phyloP scores from a whole-genome alignment of 1,140 invertebrate genomes.

The Brachionus manjavacas region DNA sequence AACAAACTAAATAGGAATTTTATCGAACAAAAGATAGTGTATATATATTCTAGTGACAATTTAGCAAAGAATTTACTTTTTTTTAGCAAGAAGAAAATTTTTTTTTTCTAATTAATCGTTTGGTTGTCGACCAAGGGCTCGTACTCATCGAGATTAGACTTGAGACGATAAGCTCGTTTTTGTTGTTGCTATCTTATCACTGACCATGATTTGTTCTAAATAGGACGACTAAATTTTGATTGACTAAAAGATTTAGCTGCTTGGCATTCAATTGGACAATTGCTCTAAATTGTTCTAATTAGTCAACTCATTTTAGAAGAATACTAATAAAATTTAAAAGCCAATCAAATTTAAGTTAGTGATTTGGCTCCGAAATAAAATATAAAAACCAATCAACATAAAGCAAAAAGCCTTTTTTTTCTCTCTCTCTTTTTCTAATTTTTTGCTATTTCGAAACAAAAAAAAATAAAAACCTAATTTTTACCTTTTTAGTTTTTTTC shows the following conservation, averaged over 20 bases:
- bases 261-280: neutral
- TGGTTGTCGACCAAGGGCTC: neutral
- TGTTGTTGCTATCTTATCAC: slow-evolving; percentile 8
- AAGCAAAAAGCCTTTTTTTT: slow-evolving; percentile 9
- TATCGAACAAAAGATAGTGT: slow-evolving; percentile 20
- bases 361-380: neutral
- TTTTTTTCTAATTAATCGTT: neutral
- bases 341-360: slow-evolving; percentile 28
- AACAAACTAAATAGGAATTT: slow-evolving; percentile 6
- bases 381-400: slow-evolving; percentile 25
- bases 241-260: neutral
- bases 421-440: neutral
- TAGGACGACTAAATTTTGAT: neutral
- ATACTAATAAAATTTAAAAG: neutral
- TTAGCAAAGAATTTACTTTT: neutral
- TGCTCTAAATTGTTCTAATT: neutral
- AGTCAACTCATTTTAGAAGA: neutral
- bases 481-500: neutral
- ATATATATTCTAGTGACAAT: neutral
- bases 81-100: neutral
- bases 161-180: neutral
- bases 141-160: neutral
- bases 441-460: slow-evolving; percentile 5
- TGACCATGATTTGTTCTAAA: slow-evolving; percentile 12
- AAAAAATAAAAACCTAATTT: neutral